Evolutionary conservation across 64 coral and sea anemone genomes (phyloP).

Genomic region (Actinia equina): DNA sequence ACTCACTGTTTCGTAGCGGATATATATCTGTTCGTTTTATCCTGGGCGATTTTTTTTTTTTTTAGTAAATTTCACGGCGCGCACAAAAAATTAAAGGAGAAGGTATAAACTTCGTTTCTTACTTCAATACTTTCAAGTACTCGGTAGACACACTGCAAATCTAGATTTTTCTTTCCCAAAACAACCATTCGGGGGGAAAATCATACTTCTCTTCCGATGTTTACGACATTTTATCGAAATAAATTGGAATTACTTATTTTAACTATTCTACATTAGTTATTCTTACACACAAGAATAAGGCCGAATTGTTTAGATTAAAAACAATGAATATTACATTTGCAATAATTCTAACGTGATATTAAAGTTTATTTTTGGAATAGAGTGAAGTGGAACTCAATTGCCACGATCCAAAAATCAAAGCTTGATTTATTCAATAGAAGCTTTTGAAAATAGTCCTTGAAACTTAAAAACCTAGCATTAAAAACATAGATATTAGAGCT

Average conservation of each 20-base stretch:
- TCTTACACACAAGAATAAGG: neutral
- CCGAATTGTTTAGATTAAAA: neutral
- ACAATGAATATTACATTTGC: neutral
- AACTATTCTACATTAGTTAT: neutral
- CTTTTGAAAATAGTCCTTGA: neutral
- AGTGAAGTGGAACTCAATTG: neutral
- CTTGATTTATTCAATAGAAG: neutral
- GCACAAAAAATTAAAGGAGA: neutral
- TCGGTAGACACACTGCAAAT: neutral
- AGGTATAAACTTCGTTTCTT: no score
- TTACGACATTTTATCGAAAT: neutral
- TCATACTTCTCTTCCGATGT: neutral
- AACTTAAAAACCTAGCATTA: neutral
- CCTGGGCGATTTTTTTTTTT: neutral
- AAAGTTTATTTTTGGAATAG: neutral
- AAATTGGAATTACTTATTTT: neutral
- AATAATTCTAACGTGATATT: neutral
- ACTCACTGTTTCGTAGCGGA: neutral
- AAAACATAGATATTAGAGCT: neutral
- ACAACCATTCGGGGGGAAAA: neutral
- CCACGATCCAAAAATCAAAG: neutral
- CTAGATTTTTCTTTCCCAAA: neutral
- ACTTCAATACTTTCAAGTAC: neutral
- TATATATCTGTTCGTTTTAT: no score
- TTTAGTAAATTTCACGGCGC: neutral